Conservation (phyloP, 2,888 invertebrate genomes). For the Synergus umbraculus region DNA sequence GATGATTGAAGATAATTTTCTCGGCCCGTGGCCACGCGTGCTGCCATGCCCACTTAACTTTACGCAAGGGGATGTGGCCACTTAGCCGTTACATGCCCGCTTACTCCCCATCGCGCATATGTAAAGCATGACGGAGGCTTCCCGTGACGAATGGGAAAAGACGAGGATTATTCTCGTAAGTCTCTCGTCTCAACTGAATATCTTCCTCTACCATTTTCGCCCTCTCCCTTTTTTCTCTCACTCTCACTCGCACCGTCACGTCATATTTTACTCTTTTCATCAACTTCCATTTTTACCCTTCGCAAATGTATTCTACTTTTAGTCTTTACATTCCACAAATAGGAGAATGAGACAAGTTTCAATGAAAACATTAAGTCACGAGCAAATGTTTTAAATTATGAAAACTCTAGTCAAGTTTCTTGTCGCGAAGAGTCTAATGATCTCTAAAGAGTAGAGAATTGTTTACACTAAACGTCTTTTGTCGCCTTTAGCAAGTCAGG, state of each 20-base stretch:
- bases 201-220: neutral
- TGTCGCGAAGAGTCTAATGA: neutral
- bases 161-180: constrained; percentile 55
- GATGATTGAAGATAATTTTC: constrained; percentile 74
- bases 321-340: constrained; percentile 7
- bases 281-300: neutral
- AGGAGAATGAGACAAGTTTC: neutral
- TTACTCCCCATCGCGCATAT: constrained; percentile 67
- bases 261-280: neutral
- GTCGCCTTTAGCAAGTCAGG: constrained; percentile 13
- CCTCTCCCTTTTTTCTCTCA: constrained; percentile 5
- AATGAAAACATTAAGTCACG: neutral
- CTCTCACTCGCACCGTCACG: neutral
- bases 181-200: constrained; percentile 37
- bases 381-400: neutral
- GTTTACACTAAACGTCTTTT: constrained; percentile 20
- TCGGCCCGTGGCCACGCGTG: constrained; percentile 67
- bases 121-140: constrained; percentile 61
- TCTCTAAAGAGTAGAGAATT: neutral
- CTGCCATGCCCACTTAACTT: constrained; percentile 72
- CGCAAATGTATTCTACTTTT: constrained; percentile 3
- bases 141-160: constrained; percentile 63
- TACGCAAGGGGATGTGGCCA: constrained; percentile 70
- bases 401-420: neutral
- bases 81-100: constrained; percentile 71